These are phyloP conservation scores for Squalus acanthias DNA, from an alignment of 2,797 vertebrate species.

Conservation along the genomic window DNA sequence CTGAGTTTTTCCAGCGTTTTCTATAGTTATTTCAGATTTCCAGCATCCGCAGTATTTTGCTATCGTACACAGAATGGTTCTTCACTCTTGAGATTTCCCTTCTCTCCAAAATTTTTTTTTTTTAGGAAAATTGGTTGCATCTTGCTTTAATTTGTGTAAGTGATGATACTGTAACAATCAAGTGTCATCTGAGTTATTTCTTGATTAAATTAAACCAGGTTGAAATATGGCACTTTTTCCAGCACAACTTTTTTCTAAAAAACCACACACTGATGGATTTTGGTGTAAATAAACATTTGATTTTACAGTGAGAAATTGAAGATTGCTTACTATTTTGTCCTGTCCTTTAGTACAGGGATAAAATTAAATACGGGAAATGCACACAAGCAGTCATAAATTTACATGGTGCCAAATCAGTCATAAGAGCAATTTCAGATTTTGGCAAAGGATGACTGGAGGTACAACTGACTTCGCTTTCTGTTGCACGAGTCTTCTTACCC, in stretches of 20 bases:
- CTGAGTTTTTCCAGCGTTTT: too few species aligned
- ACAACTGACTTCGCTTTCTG: neutral
- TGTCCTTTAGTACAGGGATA: neutral
- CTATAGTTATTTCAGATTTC: too few species aligned
- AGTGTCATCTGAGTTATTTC: neutral
- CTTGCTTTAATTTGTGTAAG: neutral
- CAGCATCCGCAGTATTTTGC: too few species aligned
- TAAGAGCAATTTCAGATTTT: neutral
- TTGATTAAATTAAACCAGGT: neutral
- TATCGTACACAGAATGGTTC: neutral
- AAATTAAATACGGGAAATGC: neutral
- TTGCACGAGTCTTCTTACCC: neutral
- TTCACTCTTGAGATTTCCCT: neutral
- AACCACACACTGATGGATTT: neutral
- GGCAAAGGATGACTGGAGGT: neutral
- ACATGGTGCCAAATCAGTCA: neutral
- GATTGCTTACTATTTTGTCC: neutral
- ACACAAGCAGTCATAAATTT: neutral
- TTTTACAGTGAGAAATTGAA: neutral
- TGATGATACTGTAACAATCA: neutral
- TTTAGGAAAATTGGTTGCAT: neutral
- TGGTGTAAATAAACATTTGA: neutral
- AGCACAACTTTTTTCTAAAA: neutral
- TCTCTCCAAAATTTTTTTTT: neutral
- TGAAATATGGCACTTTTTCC: neutral